Evolutionary conservation across 2,113 vertebrate genomes (phyloP).

Genomic region (Grus americana): DNA sequence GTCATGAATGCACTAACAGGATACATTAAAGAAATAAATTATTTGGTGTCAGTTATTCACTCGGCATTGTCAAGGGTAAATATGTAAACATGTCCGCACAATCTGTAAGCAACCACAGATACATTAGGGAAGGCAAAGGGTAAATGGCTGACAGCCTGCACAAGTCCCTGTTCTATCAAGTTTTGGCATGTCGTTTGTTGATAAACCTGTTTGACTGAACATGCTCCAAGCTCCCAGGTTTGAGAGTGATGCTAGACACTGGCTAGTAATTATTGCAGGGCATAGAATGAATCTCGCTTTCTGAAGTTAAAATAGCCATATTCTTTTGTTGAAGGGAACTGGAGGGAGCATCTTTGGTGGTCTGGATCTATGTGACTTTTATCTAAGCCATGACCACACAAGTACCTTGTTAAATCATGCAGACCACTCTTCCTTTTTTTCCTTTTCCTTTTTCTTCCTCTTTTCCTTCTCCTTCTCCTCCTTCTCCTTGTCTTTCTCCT

Average conservation of each 20-base stretch:
- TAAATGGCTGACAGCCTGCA: not conserved
- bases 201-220: constrained; percentile 42
- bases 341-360: not conserved
- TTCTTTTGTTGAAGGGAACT: not conserved
- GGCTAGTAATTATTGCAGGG: not conserved
- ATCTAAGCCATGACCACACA: not conserved
- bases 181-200: not conserved
- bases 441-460: not conserved
- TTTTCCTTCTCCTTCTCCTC: not conserved
- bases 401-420: not conserved
- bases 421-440: not conserved
- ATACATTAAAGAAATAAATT: constrained; percentile 17
- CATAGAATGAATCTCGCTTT: not conserved
- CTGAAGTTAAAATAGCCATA: not conserved
- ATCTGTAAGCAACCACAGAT: constrained; percentile 7
- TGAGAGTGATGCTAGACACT: not conserved
- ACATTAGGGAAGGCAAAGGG: constrained; percentile 4
- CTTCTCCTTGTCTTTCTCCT: not conserved
- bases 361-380: not conserved
- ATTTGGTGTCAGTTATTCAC: not conserved
- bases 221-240: not conserved
- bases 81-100: not conserved
- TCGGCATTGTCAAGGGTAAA: constrained; percentile 4
- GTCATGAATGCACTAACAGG: not conserved
- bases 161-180: not conserved